Base-by-base conservation (phyloP, 2,113 vertebrate genomes). In the Sylvia atricapilla region DNA sequence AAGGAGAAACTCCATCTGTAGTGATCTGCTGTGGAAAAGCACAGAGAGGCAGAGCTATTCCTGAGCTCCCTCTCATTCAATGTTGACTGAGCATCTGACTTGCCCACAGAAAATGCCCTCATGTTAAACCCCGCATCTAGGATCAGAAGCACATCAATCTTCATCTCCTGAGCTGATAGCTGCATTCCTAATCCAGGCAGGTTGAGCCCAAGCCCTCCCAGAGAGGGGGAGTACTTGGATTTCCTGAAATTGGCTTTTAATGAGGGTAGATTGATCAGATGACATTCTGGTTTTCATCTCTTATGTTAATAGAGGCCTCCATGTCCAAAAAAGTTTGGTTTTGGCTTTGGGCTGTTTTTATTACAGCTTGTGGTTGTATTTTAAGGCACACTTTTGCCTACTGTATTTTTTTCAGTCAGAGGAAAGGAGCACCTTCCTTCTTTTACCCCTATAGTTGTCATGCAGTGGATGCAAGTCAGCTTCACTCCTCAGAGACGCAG, bases 241-340 rank as follows among this genome's bases (percentile, higher is more conserved):
- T 97, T 96, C 63, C 84, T 94, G 77, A 87, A 92, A 92, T 33
- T 95, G 84, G 35, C 46, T 93, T 97, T 96, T 97, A 97, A 94
- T 91, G 53, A 43, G 59, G 44, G 75, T 95, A 92, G 55, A 93
- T 64, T 79, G 70, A 83, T 76, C 95, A 83, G 81, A 96, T 28
- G 25, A 96, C 69, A 89, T 95, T 96, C 90, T 97, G 94, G 69
- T 93, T 97, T 93, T 95, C 91, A 93, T 97, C 95, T 96, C 43
- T 82, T 30, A 13, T 13, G 14, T 78, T 95, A 96, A 90, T 91
- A 85, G 69, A 87, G 62, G 28, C 27, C 19, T 95, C 41, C 73
- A 78, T 4, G 4, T 91, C 28, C 21, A 4, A 93, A 96, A 80
- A 37, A 41, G 76, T 82, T 94, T 72, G 31, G 46, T 23, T n/a